Percentiles rank a stretch among this genome's conserved stretches.
Conservation (phyloP, 2,888 invertebrate species). For the Drosophila anomalipes region DNA sequence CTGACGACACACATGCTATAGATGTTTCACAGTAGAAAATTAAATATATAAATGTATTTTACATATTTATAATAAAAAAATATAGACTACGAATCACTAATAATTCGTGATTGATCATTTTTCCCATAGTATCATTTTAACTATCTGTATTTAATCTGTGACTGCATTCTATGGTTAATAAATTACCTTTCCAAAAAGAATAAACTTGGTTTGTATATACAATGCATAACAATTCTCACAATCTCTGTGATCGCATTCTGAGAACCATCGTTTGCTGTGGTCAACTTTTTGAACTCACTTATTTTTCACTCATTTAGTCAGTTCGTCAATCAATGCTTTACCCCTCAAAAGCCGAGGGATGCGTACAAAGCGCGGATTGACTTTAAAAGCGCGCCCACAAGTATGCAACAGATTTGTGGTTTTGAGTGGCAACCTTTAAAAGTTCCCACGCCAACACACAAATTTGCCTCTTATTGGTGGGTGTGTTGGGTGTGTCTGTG, state of each 20-base stretch:
- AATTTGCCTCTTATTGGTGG: constrained; percentile 19
- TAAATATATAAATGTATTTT: background rate
- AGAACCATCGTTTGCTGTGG: background rate
- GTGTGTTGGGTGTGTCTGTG: constrained; percentile 24
- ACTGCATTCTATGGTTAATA: background rate
- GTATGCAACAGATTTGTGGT: constrained; percentile 78
- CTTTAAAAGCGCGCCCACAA: constrained; percentile 71
- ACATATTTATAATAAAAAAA: background rate
- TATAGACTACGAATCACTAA: background rate
- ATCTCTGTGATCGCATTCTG: background rate
- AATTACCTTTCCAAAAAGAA: background rate
- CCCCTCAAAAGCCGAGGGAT: constrained; percentile 25
- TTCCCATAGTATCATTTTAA: background rate
- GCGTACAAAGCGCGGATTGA: constrained; percentile 56
- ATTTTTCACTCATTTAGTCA: background rate
- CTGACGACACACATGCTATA: background rate
- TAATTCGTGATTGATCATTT: background rate
- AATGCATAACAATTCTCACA: background rate
- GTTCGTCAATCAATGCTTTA: constrained; percentile 62
- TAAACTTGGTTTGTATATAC: background rate
- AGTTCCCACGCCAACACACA: constrained; percentile 33
- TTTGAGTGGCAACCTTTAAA: constrained; percentile 45
- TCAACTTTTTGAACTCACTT: background rate
- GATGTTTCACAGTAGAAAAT: background rate
- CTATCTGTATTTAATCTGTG: background rate